Conservation (phyloP, 2,888 invertebrate genomes). For the Stegana nigrithorax region DNA sequence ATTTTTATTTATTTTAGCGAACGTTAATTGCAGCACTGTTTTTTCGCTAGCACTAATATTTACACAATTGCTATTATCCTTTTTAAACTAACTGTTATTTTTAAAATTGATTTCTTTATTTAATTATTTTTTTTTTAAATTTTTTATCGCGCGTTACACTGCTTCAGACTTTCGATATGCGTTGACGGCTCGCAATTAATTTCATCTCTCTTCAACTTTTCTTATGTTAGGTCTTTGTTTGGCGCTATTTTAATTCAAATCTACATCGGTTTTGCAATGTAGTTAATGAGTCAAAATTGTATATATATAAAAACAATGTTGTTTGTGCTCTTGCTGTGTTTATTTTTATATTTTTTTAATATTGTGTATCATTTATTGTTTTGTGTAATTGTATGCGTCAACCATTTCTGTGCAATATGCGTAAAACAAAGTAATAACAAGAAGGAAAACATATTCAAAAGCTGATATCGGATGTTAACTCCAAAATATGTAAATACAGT, state of each 20-base stretch:
- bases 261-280: too few relatives aligned
- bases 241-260: too few relatives aligned
- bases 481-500: background rate
- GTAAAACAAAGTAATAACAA: too few relatives aligned
- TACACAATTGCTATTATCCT: too few relatives aligned
- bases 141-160: background rate
- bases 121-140: background rate
- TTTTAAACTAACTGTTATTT: too few relatives aligned
- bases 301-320: background rate
- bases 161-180: too few relatives aligned
- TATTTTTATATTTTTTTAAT: background rate
- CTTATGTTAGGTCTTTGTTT: too few relatives aligned
- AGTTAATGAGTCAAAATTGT: background rate
- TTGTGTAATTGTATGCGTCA: background rate
- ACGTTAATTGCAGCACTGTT: too few relatives aligned
- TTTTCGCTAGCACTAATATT: too few relatives aligned
- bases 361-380: background rate
- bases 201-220: too few relatives aligned
- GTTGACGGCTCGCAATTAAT: too few relatives aligned
- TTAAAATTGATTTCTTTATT: background rate
- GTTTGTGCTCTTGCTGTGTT: background rate
- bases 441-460: too few relatives aligned
- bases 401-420: background rate
- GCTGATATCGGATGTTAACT: background rate
- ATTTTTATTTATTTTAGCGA: background rate